Conservation (phyloP, 2,888 invertebrate species). For the Clostera curtula region DNA sequence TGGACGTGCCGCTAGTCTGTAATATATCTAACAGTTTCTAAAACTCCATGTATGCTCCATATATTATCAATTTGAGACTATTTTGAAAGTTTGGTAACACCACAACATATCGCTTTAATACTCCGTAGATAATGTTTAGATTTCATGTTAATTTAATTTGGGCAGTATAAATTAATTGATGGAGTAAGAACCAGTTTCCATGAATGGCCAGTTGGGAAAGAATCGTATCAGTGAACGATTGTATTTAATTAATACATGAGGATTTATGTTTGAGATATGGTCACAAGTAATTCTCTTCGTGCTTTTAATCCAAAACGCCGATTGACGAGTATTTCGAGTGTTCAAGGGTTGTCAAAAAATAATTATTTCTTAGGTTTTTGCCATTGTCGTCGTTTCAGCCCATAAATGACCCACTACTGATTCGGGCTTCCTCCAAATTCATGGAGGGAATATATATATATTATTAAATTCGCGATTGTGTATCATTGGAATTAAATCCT, state of each 20-base stretch:
- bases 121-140: slow-evolving; percentile 43
- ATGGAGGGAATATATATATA: too few species aligned
- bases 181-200: slow-evolving; percentile 48
- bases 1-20: too few species aligned
- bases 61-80: not conserved
- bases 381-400: too few species aligned
- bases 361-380: too few species aligned
- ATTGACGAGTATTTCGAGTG: too few species aligned
- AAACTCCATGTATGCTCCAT: not conserved
- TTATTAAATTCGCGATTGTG: too few species aligned
- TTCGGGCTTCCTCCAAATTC: too few species aligned
- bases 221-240: slow-evolving; percentile 53
- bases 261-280: slow-evolving; percentile 50
- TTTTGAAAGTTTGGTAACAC: slow-evolving; percentile 22
- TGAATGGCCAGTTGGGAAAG: slow-evolving; percentile 42
- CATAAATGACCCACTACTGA: too few species aligned
- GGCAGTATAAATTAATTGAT: slow-evolving; percentile 58
- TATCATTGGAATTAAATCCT: too few species aligned
- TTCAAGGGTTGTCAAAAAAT: too few species aligned
- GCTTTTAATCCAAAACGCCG: too few species aligned
- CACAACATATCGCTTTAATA: slow-evolving; percentile 34
- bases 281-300: slow-evolving; percentile 51
- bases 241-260: slow-evolving; percentile 62
- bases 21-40: not conserved
- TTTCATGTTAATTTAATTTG: slow-evolving; percentile 59